Percentiles rank a stretch among this genome's conserved stretches.
Evolutionary conservation across 2,113 vertebrate genomes (phyloP).

Genomic region (Malurus cyaneus): DNA sequence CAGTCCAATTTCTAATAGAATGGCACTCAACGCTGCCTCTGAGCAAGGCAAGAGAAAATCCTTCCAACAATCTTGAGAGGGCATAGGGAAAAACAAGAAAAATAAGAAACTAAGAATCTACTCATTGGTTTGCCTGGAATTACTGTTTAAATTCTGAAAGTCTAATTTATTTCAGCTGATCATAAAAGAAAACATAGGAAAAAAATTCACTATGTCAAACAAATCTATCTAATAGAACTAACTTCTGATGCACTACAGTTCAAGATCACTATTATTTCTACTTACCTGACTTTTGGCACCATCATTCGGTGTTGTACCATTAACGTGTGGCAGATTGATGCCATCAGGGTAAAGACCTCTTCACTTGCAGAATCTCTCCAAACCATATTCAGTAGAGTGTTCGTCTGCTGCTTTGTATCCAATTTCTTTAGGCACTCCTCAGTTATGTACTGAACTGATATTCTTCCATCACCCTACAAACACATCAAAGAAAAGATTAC

Average conservation of each 20-base stretch:
- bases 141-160: neutral
- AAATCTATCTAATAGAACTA: neutral
- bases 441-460: conserved; percentile 88
- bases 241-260: neutral
- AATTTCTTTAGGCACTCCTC: conserved; percentile 94
- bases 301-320: conserved; percentile 98
- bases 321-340: conserved; percentile 93
- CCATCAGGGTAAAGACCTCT: conserved; percentile 88
- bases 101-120: neutral
- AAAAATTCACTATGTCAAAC: neutral
- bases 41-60: neutral
- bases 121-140: neutral
- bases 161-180: neutral
- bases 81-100: neutral
- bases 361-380: conserved; percentile 96
- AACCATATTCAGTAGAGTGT: conserved; percentile 89
- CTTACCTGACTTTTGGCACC: conserved; percentile 96
- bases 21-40: neutral
- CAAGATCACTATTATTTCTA: neutral
- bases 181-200: neutral
- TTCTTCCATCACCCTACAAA: conserved; percentile 83
- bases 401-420: conserved; percentile 96
- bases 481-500: neutral
- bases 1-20: neutral
- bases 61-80: neutral